Evolutionary conservation across 2,113 vertebrate species (phyloP), one percentile per base, ranked within the genome.

Genomic region (Hydrochoerus hydrochaeris): DNA sequence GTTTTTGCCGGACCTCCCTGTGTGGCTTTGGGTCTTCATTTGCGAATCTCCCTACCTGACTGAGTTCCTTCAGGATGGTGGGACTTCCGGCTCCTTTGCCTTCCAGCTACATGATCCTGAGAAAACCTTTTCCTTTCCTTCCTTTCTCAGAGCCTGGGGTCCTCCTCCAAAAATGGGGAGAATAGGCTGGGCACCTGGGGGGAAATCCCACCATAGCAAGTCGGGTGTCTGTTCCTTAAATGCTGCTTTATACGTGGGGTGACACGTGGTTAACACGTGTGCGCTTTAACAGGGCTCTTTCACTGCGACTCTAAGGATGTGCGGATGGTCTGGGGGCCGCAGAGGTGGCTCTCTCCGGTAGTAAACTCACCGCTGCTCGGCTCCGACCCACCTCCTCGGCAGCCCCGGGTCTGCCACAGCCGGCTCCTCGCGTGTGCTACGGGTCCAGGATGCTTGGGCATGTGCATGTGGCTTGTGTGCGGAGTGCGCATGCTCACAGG

Each of bases 241-340:
- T 2, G 1, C 62, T 65, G 14, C 58, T 54, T 0, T 44, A 9
- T 67, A 0, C 0, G 5, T 65, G 35, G 67, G 73, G 60, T 41
- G 82, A 58, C 88, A 96, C 52, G 85, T 94, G 94, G 54, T 78
- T 88, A 49, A 35, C 91, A 78, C 38, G 86, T 95, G 93, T 78
- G 54, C 30, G 0, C 84, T 96, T 97, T 95, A 96, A 91, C 6
- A 46, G 88, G 80, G 57, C 28, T 85, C 65, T 82, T 94, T 96
- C 84, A 94, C 35, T 89, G 83, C 41, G 80, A 49, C 38, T 52
- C 73, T 84, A 87, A 94, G 52, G 95, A 88, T 41, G 86, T 86
- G 86, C 57, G 91, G 93, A 73, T 89, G 91, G 80, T 96, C 41
- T 83, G 65, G 91, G 92, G 91, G 65, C 49, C 1, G 0, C n/a